phyloP scores from a whole-genome alignment of 35 echinoderm and acorn worm species.

The Acanthaster planci region DNA sequence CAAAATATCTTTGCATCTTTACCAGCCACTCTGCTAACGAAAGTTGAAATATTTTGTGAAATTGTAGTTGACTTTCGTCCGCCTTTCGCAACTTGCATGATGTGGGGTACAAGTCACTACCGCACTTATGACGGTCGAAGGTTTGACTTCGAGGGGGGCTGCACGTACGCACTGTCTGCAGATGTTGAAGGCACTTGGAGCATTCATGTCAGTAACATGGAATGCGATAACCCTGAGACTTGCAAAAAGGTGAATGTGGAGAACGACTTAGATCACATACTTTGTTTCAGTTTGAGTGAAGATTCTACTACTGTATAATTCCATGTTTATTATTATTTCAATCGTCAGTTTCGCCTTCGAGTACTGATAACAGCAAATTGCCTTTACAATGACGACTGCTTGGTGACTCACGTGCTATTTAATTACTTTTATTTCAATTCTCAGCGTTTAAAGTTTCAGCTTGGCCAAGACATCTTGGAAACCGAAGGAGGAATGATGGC shows the following conservation, averaged over 20 bases:
- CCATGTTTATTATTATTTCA: no score
- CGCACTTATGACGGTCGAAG: slow-evolving; percentile 60
- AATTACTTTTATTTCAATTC: not conserved
- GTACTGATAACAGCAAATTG: no score
- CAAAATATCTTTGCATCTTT: no score
- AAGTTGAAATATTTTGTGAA: no score
- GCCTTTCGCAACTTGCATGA: slow-evolving; percentile 54
- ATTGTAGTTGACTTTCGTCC: not conserved
- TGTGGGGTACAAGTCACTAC: slow-evolving; percentile 73
- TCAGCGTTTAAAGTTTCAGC: slow-evolving; percentile 33
- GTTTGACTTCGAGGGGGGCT: slow-evolving; percentile 73
- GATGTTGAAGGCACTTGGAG: slow-evolving; percentile 32
- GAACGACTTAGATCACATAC: no score
- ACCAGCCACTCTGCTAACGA: no score
- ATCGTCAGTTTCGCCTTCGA: no score
- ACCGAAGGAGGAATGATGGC: not conserved
- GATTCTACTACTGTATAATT: no score
- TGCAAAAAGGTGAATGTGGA: slow-evolving; percentile 18
- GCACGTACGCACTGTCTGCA: slow-evolving; percentile 57
- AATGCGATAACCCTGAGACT: not conserved
- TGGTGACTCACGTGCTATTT: not conserved
- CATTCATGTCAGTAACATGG: slow-evolving; percentile 19
- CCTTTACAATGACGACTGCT: no score
- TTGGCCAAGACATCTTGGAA: slow-evolving; percentile 8
- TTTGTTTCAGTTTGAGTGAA: no score